Conservation (phyloP, 2,113 vertebrate species). For the Pterocles gutturalis region DNA sequence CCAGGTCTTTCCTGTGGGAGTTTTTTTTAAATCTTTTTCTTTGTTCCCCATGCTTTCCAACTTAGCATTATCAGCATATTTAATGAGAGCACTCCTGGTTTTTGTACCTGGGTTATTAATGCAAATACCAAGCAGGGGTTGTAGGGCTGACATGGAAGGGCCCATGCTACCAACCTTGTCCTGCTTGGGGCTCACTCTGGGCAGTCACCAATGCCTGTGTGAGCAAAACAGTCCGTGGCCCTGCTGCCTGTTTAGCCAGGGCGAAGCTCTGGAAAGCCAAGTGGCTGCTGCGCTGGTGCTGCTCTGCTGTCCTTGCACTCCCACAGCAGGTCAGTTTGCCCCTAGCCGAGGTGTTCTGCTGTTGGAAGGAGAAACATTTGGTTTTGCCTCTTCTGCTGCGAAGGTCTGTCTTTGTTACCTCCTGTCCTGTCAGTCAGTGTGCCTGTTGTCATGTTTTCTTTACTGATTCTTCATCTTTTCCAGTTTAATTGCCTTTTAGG, state of each 20-base stretch:
- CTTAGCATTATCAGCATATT: background rate
- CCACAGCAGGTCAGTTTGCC: background rate
- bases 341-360: background rate
- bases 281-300: background rate
- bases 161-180: background rate
- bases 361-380: background rate
- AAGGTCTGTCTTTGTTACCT: background rate
- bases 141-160: background rate
- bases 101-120: background rate
- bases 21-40: background rate
- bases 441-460: background rate
- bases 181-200: background rate
- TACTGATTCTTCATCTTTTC: background rate
- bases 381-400: background rate
- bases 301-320: background rate
- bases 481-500: background rate
- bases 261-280: rapidly evolving
- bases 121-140: background rate
- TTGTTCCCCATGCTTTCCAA: background rate
- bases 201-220: background rate
- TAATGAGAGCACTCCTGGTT: background rate
- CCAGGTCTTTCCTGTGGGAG: background rate
- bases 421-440: background rate
- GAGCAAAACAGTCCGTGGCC: background rate
- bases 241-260: background rate